These are phyloP conservation scores for Chymomyza fuscimana DNA, from an alignment of 2,888 invertebrate genomes.

Conservation along the genomic window DNA sequence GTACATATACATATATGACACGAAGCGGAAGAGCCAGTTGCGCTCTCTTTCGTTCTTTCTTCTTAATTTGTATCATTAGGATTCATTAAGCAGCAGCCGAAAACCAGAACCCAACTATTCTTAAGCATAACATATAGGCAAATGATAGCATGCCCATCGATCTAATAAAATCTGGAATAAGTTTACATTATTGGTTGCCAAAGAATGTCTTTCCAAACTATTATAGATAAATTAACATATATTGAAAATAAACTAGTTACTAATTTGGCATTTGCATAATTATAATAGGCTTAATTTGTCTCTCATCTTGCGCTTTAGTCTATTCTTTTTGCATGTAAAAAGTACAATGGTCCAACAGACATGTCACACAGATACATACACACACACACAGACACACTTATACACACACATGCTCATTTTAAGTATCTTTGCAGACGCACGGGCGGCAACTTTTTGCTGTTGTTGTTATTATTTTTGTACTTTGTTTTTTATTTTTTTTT, in stretches of 20 bases:
- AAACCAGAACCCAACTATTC: not conserved
- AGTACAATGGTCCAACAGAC: not conserved
- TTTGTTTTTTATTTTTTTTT: slow-evolving; percentile 18
- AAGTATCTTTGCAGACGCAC: slow-evolving; percentile 47
- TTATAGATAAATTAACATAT: not conserved
- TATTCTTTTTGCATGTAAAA: not conserved
- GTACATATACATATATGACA: not conserved
- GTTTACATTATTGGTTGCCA: not conserved
- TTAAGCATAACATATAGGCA: not conserved
- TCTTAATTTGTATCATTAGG: not conserved
- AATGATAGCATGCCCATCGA: not conserved
- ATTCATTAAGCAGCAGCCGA: not conserved
- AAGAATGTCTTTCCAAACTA: not conserved
- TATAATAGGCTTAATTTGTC: not conserved
- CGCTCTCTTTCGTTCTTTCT: not conserved
- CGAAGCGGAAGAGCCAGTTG: not conserved
- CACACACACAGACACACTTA: slow-evolving; percentile 10
- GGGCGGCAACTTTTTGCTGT: slow-evolving; percentile 47
- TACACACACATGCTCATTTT: not conserved
- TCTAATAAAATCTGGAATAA: not conserved
- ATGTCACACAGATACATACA: not conserved
- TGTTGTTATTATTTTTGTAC: slow-evolving; percentile 13
- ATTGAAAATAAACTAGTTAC: not conserved
- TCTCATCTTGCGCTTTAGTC: not conserved
- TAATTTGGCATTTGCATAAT: not conserved